A percentile compares a stretch with the other conserved stretches of the same genome.
phyloP scores from a whole-genome alignment of 2,797 vertebrate genomes.

The Sebastes kiyomatsui region DNA sequence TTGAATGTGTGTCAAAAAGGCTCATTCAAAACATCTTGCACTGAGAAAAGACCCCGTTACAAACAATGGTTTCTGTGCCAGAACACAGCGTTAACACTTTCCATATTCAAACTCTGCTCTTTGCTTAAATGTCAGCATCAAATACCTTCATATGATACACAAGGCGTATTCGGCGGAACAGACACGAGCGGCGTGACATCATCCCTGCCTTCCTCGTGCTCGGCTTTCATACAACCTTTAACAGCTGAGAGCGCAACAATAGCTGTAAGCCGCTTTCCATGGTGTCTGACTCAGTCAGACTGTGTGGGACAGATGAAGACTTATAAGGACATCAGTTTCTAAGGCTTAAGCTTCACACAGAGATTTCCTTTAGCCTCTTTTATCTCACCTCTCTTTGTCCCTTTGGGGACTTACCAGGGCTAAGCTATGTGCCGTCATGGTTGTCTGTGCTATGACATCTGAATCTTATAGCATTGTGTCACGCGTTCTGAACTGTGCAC shows the following conservation, averaged over 20 bases:
- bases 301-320: slow-evolving; percentile 66
- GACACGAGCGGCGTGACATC: slow-evolving; percentile 21
- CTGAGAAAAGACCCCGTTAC: not conserved
- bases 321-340: slow-evolving; percentile 72
- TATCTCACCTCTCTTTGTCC: slow-evolving; percentile 74
- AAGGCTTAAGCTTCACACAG: slow-evolving; percentile 70
- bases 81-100: slow-evolving; percentile 25
- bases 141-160: slow-evolving; percentile 26
- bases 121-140: slow-evolving; percentile 60
- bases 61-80: slow-evolving; percentile 26
- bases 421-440: slow-evolving; percentile 65
- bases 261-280: slow-evolving; percentile 73
- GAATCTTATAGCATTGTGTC: slow-evolving; percentile 49
- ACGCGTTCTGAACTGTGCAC: slow-evolving; percentile 13
- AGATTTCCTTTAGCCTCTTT: slow-evolving; percentile 69
- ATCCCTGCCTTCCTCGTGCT: slow-evolving; percentile 23
- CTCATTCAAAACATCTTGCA: slow-evolving; percentile 10
- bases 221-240: slow-evolving; percentile 66
- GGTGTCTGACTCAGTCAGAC: slow-evolving; percentile 65
- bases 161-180: slow-evolving; percentile 43
- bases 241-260: slow-evolving; percentile 68
- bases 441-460: slow-evolving; percentile 65
- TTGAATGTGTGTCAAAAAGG: not conserved
- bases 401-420: slow-evolving; percentile 52
- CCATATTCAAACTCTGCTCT: slow-evolving; percentile 40